These are phyloP conservation scores for Automeris io DNA, from an alignment of 2,888 invertebrate species.

Conservation along the genomic window DNA sequence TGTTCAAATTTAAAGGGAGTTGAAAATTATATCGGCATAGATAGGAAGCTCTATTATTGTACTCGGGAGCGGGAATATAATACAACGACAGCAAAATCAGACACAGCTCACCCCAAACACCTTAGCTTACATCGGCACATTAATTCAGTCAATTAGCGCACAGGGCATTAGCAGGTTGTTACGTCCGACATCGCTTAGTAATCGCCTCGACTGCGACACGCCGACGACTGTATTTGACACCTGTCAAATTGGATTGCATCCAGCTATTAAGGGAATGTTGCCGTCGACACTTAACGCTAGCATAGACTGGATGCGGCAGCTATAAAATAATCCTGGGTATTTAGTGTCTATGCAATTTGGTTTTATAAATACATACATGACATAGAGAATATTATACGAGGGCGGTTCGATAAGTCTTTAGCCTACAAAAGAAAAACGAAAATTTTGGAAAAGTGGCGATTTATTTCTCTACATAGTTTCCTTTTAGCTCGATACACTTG, in stretches of 20 bases:
- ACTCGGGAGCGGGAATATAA: no score
- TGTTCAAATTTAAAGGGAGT: no score
- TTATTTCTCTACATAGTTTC: no score
- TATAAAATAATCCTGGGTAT: slow-evolving; percentile 5
- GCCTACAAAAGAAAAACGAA: no score
- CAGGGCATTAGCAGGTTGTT: slow-evolving; percentile 59
- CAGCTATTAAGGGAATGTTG: slow-evolving; percentile 66
- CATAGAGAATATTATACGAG: no score
- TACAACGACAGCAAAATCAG: not conserved
- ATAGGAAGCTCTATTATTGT: no score
- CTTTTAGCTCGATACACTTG: no score
- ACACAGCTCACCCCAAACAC: slow-evolving; percentile 12
- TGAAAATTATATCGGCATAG: no score
- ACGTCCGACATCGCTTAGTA: slow-evolving; percentile 48
- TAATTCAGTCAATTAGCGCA: slow-evolving; percentile 35
- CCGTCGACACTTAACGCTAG: slow-evolving; percentile 22
- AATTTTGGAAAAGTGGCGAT: no score
- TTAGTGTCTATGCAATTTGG: no score
- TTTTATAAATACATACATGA: no score
- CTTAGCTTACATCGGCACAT: slow-evolving; percentile 42
- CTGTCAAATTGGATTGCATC: slow-evolving; percentile 73
- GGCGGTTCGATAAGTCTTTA: no score
- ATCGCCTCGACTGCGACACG: slow-evolving; percentile 56
- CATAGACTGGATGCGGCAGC: slow-evolving; percentile 33
- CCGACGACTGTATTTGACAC: slow-evolving; percentile 71